A percentile compares a stretch with the other conserved stretches of the same genome.
phyloP scores from a whole-genome alignment of 2,797 vertebrate genomes.

The Odontamblyopus rebecca region DNA sequence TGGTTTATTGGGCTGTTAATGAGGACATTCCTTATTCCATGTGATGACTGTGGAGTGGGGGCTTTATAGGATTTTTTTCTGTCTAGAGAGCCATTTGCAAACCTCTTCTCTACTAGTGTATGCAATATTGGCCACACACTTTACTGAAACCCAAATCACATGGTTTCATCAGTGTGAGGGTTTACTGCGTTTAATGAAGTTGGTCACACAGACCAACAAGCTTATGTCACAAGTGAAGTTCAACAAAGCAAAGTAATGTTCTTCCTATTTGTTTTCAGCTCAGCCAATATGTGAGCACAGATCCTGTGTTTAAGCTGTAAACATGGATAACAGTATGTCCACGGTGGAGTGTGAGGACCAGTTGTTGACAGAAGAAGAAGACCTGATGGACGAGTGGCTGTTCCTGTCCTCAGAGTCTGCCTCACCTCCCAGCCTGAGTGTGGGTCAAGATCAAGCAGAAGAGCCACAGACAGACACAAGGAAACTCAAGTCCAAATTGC shows the following conservation, averaged over 20 bases:
- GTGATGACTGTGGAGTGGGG: no score
- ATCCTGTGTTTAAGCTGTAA: constrained; percentile 19
- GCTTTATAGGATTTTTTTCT: no score
- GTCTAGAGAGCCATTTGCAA: not conserved
- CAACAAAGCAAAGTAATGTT: not conserved
- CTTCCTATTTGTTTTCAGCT: constrained; percentile 1
- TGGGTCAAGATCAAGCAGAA: constrained; percentile 15
- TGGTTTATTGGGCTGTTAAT: not conserved
- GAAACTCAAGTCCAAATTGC: constrained; percentile 82
- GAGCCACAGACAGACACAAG: constrained; percentile 71
- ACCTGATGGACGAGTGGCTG: constrained; percentile 65
- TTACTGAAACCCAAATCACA: constrained; percentile 35
- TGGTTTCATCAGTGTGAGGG: constrained; percentile 34
- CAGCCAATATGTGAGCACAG: constrained; percentile 36
- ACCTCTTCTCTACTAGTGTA: not conserved
- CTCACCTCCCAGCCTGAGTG: constrained; percentile 8
- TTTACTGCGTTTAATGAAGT: constrained; percentile 16
- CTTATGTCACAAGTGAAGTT: not conserved
- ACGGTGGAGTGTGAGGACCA: constrained; percentile 51
- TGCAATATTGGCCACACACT: not conserved
- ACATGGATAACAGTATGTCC: constrained; percentile 55
- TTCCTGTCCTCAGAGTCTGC: constrained; percentile 52
- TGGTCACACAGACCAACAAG: not conserved
- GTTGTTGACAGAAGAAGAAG: constrained; percentile 49
- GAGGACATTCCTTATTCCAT: no score